phyloP scores from a whole-genome alignment of 2,888 invertebrate genomes.

The Athalia rosae region DNA sequence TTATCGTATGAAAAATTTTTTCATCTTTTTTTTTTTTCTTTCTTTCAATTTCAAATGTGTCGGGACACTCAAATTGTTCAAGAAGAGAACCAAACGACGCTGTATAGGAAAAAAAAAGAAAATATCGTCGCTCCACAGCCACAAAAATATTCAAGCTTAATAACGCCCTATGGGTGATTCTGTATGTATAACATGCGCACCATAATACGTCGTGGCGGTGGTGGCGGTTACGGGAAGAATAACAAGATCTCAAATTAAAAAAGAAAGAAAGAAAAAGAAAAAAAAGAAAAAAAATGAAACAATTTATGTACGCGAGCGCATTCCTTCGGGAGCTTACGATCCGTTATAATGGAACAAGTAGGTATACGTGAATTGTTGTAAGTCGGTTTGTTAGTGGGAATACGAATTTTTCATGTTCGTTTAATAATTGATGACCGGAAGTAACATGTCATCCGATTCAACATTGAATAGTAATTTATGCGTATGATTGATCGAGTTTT shows the following conservation, averaged over 20 bases:
- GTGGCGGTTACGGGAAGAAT: conserved; percentile 1
- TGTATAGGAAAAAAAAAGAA: conserved; percentile 45
- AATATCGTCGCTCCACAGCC: conserved; percentile 49
- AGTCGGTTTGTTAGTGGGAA: no score
- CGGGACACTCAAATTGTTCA: conserved; percentile 28
- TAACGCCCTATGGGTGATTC: conserved; percentile 46
- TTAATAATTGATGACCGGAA: no score
- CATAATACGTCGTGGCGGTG: neutral
- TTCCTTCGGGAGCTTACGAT: neutral
- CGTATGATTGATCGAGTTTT: no score
- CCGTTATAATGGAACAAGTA: neutral
- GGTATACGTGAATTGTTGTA: neutral
- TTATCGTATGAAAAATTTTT: conserved; percentile 20
- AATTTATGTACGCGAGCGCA: neutral
- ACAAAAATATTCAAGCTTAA: conserved; percentile 54
- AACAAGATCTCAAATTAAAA: conserved; percentile 6
- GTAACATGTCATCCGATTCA: no score
- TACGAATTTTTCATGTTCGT: no score
- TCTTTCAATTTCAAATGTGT: conserved; percentile 5
- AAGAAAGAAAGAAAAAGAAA: neutral
- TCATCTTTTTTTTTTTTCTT: no score
- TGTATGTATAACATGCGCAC: neutral
- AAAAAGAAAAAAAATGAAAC: neutral
- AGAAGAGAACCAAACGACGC: conserved; percentile 3
- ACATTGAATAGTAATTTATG: no score